Percentiles rank a stretch among this genome's conserved stretches.
Conservation (phyloP, 1,140 invertebrate species). For the Formica exsecta region DNA sequence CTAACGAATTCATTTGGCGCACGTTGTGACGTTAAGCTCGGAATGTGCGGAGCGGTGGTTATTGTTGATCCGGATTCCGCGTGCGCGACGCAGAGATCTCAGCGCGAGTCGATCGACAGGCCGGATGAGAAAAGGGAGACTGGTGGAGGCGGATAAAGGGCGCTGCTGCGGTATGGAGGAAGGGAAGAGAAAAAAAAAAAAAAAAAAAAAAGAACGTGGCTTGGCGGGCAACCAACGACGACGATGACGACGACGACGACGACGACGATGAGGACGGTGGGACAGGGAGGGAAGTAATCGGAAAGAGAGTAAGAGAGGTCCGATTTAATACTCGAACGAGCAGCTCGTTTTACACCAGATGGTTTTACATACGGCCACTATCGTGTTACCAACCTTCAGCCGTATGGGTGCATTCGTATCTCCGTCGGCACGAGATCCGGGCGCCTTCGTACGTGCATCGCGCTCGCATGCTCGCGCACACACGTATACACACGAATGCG, state of each 20-base stretch:
- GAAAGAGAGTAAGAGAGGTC: slow-evolving; percentile 70
- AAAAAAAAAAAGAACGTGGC: slow-evolving; percentile 56
- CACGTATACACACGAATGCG: too few species aligned
- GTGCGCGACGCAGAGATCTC: slow-evolving; percentile 37
- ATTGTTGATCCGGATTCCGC: slow-evolving; percentile 64
- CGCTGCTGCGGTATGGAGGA: slow-evolving; percentile 19
- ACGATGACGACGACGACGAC: slow-evolving; percentile 38
- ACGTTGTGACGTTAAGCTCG: slow-evolving; percentile 62
- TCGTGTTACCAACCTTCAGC: slow-evolving; percentile 82
- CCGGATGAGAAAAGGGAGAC: not conserved
- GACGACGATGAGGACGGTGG: slow-evolving; percentile 56
- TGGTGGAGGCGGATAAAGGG: slow-evolving; percentile 49
- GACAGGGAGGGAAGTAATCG: slow-evolving; percentile 64
- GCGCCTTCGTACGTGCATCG: slow-evolving; percentile 60
- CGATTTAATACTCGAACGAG: slow-evolving; percentile 86
- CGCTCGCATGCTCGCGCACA: slow-evolving; percentile 51
- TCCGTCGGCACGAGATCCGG: slow-evolving; percentile 54
- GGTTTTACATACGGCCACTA: slow-evolving; percentile 84
- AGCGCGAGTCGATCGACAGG: slow-evolving; percentile 49
- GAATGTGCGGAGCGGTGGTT: slow-evolving; percentile 42
- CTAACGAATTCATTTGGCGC: slow-evolving; percentile 64
- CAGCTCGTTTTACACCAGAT: slow-evolving; percentile 86
- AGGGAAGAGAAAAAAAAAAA: slow-evolving; percentile 69
- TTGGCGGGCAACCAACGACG: slow-evolving; percentile 25
- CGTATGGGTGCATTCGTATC: slow-evolving; percentile 63